These are phyloP conservation scores for Amphilophus citrinellus DNA, from an alignment of 2,113 vertebrate genomes.

Conservation along the genomic window DNA sequence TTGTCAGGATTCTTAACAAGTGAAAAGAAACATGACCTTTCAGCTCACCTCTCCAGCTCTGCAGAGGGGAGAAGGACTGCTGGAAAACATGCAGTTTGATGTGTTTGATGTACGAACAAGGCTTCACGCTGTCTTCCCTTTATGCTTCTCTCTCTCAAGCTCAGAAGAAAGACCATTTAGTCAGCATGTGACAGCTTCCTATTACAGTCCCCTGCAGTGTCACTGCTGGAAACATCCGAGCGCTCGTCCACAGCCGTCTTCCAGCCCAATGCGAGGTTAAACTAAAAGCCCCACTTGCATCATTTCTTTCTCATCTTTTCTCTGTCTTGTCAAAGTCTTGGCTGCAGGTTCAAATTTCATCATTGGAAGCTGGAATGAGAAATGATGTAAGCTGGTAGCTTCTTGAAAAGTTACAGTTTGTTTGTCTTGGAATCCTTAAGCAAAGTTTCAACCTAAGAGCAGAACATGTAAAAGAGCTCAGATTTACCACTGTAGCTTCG, in stretches of 20 bases:
- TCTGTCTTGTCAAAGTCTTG: not conserved
- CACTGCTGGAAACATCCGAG: not conserved
- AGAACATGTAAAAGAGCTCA: not conserved
- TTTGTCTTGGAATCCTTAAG: not conserved
- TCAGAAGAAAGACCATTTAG: constrained; percentile 10
- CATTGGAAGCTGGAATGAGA: not conserved
- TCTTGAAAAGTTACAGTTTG: not conserved
- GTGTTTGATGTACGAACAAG: constrained; percentile 8
- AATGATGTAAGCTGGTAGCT: not conserved
- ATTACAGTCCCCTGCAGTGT: constrained; percentile 18
- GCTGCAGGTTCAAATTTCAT: constrained; percentile 18
- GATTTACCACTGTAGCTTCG: not conserved
- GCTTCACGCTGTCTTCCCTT: constrained; percentile 18
- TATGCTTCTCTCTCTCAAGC: constrained; percentile 11
- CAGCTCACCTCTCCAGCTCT: not conserved
- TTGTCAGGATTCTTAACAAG: not conserved
- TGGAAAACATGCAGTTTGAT: not conserved
- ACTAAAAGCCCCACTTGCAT: constrained; percentile 8
- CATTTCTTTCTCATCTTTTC: constrained; percentile 4
- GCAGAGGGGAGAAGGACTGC: not conserved
- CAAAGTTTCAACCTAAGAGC: not conserved
- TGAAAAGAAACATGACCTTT: not conserved
- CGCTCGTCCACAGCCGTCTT: not conserved
- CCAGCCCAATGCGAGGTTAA: not conserved
- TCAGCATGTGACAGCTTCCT: constrained; percentile 28